Evolutionary conservation across 2,797 vertebrate species (phyloP), one percentile per base, ranked within the genome.

Genomic region (Neosilurus mollespiculum): DNA sequence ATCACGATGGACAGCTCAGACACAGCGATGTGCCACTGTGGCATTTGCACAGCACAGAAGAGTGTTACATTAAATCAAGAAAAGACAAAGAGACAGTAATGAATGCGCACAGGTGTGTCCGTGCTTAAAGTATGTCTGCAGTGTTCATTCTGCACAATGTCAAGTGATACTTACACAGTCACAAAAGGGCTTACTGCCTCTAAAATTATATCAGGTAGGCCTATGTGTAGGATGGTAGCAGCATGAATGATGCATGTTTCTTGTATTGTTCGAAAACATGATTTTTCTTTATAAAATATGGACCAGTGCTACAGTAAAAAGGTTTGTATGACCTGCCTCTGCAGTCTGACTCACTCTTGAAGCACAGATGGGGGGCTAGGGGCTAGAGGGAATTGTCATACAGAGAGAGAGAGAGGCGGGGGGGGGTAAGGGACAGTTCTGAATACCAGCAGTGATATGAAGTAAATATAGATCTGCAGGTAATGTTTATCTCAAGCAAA

Each of bases 261-360:
- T 84, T 91, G 88, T 80, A 87, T 85, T 75, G 54, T 58, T 75
- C 37, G 9, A 3, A 34, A 75, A 53, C 12, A 53, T 53, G 9
- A 56, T 73, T 73, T 15, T 16, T 89, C 87, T 89, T 91, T 89
- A 87, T 88, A 87, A 91, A 91, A 90, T 83, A 86, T 86, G 87
- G 90, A 87, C 83, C 88, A 26, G 91, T 92, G 89, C 87, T 70
- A 66, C 58, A 78, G 73, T 83, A 83, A 81, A 81, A 86, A 78
- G 80, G 87, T 71, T 87, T 86, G 81, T 65, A 82, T 85, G 88
- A 77, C 80, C 81, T 87, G 81, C 86, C 73, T 88, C 82, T 89
- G 85, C 89, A 58, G 87, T 86, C 82, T 92, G 90, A 91, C 85
- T 89, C 88, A 87, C 24, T 89, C 81, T 82, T 85, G 86, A 88